phyloP scores from a whole-genome alignment of 35 echinoderm and acorn worm genomes.

The Heliocidaris erythrogramma region DNA sequence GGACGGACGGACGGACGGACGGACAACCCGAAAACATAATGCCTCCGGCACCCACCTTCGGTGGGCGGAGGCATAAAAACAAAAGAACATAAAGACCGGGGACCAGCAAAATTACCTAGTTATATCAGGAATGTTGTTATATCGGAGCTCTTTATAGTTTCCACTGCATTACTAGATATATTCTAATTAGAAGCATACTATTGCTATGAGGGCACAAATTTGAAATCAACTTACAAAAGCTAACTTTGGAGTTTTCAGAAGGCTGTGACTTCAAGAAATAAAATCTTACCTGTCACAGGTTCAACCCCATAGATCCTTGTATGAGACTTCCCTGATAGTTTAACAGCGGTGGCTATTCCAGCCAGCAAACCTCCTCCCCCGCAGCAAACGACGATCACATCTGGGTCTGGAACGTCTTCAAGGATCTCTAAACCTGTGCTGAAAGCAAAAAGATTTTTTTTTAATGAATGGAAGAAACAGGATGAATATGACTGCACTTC shows the following conservation, averaged over 20 bases:
- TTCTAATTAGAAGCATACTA: no score
- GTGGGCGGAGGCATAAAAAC: no score
- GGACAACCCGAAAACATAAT: no score
- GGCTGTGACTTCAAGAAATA: background rate
- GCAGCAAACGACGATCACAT: constrained; percentile 70
- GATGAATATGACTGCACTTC: background rate
- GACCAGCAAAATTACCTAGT: no score
- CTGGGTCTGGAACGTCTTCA: constrained; percentile 75
- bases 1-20: no score
- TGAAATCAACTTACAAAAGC: background rate
- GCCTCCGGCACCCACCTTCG: no score
- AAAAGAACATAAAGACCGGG: no score
- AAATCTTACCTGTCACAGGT: constrained; percentile 63
- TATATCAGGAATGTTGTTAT: no score
- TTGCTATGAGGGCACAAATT: no score
- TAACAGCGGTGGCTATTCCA: constrained; percentile 80
- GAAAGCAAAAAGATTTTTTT: background rate
- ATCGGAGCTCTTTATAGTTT: no score
- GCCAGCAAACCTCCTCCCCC: constrained; percentile 78
- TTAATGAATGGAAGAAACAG: background rate
- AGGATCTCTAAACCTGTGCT: constrained; percentile 81
- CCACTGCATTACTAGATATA: no score
- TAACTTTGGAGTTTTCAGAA: no score
- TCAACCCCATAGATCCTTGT: constrained; percentile 86
- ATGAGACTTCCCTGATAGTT: constrained; percentile 56